Base-by-base conservation (phyloP, 1,140 invertebrate species). In the Sarcophaga peregrina region DNA sequence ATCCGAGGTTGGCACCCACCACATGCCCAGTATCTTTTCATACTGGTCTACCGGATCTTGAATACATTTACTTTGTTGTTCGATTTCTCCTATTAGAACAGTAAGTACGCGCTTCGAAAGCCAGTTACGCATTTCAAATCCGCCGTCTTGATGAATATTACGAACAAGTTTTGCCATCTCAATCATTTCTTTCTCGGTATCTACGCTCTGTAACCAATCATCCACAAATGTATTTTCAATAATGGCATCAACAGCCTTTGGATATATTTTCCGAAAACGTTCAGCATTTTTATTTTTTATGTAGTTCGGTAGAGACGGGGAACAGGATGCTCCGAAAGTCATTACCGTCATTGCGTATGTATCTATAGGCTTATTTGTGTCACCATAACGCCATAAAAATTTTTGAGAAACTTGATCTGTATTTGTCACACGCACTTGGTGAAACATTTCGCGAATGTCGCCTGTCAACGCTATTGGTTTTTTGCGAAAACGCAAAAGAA, bases 311-410 rank as follows among this genome's bases (percentile, higher is more conserved):
- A 84, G 80, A 54, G 83, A 85, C 0, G 87, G 88, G 2, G 89
- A 90, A 10, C 85, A 87, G 6, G 75, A 84, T 0, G 87, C 86
- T 0, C 87, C 89, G 75, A 91, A 91, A 0, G 88, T 87, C 82
- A 91, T 85, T 0, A 85, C 85, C 0, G 82, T 85, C 88, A 90
- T 91, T 3, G 73, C 72, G 75, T 87, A 90, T n/a, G 83, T 82
- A 1, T 85, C 84, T 0, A 83, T 82, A 68, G 73, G 8, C 15
- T 48, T 10, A 15, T 76, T 13, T 10, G 45, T 3, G n/a, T 83
- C 47, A 46, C 82, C 58, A 48, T 50, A 17, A n/a, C 78, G 82
- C 58, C 78, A 81, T 25, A 83, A 46, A 80, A 83, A 83, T 50
- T 52, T 73, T 45, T 74, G 62, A 8, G 76, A 50, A 5, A n/a